phyloP scores from a whole-genome alignment of 2,113 vertebrate species.

The Pantherophis guttatus region DNA sequence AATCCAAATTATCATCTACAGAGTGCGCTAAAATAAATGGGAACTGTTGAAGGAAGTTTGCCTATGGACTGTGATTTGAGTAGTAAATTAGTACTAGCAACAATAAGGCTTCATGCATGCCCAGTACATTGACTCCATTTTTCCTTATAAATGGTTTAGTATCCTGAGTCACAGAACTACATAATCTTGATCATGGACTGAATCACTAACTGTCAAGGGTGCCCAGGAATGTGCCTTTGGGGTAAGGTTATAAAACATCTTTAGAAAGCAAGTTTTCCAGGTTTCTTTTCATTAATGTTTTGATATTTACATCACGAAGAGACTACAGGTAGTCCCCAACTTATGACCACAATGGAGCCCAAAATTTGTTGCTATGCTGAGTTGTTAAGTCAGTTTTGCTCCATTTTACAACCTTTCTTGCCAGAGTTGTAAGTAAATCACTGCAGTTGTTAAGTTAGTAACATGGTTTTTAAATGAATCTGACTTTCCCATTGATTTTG shows the following conservation, averaged over 20 bases:
- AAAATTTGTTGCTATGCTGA: no score
- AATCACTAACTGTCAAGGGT: neutral
- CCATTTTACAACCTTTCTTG: no score
- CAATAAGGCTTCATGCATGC: neutral
- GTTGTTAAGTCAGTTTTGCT: no score
- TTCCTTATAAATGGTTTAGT: neutral
- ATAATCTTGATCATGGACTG: no score
- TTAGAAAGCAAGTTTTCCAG: neutral
- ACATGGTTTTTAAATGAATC: no score
- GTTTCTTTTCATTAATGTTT: neutral
- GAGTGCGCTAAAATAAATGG: neutral
- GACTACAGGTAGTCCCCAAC: neutral
- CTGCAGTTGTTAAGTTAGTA: no score
- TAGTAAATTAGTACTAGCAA: neutral
- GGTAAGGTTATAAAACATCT: neutral
- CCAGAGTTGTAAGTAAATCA: no score
- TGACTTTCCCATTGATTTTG: no score
- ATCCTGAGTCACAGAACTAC: neutral
- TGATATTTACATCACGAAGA: neutral
- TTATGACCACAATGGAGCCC: no score
- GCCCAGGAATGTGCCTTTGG: neutral
- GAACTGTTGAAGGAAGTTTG: neutral
- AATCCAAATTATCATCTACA: neutral
- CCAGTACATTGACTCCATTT: neutral
- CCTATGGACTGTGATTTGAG: neutral